phyloP scores from a whole-genome alignment of 2,113 vertebrate species.

The Aplodontia rufa region DNA sequence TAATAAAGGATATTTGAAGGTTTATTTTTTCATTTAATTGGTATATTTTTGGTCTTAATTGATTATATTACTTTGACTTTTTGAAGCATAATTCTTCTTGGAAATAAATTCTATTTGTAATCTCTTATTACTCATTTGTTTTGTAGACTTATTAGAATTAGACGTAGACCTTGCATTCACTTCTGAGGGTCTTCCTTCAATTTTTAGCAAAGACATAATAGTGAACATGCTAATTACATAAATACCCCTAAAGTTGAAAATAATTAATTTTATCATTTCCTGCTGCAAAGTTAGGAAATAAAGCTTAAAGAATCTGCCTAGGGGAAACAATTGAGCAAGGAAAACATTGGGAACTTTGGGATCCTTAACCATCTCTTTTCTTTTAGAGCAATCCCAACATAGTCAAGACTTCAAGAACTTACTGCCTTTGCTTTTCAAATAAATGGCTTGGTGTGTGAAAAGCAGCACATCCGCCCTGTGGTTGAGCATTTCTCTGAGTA shows the following conservation, averaged over 20 bases:
- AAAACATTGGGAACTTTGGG: background rate
- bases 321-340: background rate
- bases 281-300: background rate
- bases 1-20: background rate
- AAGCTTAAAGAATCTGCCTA: background rate
- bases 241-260: background rate
- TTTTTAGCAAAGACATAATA: background rate
- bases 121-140: conserved; percentile 7
- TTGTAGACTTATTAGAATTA: background rate
- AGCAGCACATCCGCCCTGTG: conserved; percentile 76
- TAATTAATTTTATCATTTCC: background rate
- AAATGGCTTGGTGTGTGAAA: conserved; percentile 75
- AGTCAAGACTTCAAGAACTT: background rate
- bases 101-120: background rate
- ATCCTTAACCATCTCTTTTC: background rate
- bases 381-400: background rate
- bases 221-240: background rate
- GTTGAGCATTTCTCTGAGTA: conserved; percentile 77
- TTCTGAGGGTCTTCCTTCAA: background rate
- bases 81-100: background rate
- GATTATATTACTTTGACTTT: background rate
- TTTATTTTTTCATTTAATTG: background rate
- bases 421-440: conserved; percentile 65
- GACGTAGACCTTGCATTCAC: background rate
- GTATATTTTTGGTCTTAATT: background rate